A percentile compares a stretch with the other conserved stretches of the same genome.
Conservation (phyloP, 2,797 vertebrate genomes). For the Hozukius guyotensis region DNA sequence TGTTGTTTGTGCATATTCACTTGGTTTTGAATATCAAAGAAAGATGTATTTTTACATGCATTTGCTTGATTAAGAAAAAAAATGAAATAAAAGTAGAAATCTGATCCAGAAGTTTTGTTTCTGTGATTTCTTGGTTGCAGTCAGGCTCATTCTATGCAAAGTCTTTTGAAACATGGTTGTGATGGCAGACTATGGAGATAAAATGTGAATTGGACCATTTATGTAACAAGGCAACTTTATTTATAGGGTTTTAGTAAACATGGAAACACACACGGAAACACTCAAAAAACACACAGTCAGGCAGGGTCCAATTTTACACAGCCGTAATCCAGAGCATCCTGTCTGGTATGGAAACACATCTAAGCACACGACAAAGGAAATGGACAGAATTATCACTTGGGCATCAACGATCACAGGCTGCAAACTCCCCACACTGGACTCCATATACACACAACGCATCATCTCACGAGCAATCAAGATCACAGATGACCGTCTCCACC, state of each 20-base stretch:
- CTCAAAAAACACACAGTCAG: background rate
- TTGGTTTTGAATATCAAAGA: conserved; percentile 11
- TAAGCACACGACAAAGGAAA: background rate
- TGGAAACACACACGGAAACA: background rate
- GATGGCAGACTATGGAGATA: background rate
- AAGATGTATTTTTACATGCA: conserved; percentile 40
- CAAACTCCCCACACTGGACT: background rate
- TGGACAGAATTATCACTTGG: background rate
- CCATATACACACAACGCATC: background rate
- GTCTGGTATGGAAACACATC: background rate
- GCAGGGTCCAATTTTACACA: background rate
- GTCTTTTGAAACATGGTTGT: background rate
- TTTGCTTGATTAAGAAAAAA: conserved; percentile 13
- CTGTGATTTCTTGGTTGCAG: background rate
- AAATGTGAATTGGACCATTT: background rate
- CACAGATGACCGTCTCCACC: background rate
- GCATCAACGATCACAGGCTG: background rate
- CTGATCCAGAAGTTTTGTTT: background rate
- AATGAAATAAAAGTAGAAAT: conserved; percentile 6
- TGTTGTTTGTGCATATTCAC: conserved; percentile 19
- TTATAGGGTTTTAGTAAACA: background rate
- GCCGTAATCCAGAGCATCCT: background rate
- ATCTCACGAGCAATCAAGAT: background rate
- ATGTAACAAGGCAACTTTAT: background rate
- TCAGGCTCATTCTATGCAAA: background rate